Conservation (phyloP, 2,797 vertebrate species). For the Oreochromis mossambicus region DNA sequence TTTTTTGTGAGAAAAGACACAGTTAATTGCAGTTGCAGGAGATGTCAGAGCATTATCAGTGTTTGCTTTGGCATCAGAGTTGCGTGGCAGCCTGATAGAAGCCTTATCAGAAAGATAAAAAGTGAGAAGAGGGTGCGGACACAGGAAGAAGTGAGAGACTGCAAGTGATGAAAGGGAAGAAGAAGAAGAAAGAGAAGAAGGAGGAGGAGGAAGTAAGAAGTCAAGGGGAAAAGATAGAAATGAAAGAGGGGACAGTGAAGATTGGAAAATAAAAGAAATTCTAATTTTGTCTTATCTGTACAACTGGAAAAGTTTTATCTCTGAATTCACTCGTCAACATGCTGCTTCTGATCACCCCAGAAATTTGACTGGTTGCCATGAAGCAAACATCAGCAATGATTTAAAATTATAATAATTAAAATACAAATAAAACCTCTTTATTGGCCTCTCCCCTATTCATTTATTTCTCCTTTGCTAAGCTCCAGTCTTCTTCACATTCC, state of each 20-base stretch:
- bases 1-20: conserved; percentile 1
- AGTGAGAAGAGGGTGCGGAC: conserved; percentile 28
- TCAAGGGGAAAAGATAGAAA: background rate
- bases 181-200: background rate
- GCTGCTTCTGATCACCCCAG: conserved; percentile 13
- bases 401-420: background rate
- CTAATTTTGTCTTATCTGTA: conserved; percentile 25
- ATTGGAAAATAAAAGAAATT: conserved; percentile 16
- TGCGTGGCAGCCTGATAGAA: conserved; percentile 55
- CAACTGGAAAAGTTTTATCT: conserved; percentile 27
- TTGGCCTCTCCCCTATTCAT: background rate
- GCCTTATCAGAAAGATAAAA: conserved; percentile 53
- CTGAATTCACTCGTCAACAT: background rate
- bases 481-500: background rate
- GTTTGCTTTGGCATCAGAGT: conserved; percentile 39
- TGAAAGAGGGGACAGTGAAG: background rate
- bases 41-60: conserved; percentile 46
- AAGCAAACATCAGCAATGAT: conserved; percentile 3
- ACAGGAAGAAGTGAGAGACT: conserved; percentile 1
- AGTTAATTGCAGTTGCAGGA: conserved; percentile 59
- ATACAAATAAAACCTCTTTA: background rate
- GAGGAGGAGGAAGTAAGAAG: background rate
- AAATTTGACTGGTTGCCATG: conserved; percentile 17
- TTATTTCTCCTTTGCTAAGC: conserved; percentile 6
- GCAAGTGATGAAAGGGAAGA: conserved; percentile 8